Evolutionary conservation across 1,140 invertebrate species (phyloP).

Genomic region (Psilanteris sp.): DNA sequence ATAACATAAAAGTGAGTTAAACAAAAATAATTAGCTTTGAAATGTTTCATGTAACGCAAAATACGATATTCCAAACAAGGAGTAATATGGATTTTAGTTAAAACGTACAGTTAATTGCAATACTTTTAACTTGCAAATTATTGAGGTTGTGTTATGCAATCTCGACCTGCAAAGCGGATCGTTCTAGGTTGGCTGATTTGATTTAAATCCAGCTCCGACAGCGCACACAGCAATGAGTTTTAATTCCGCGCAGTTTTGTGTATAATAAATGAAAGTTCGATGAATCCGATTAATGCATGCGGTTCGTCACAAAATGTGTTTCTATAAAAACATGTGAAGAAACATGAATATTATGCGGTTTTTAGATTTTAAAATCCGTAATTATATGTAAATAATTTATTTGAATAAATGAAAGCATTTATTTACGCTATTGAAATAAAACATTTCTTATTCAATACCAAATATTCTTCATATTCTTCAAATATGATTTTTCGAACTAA

Average conservation of each 20-base stretch:
- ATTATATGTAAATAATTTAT: no score
- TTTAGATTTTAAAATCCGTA: no score
- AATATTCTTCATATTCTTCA: no score
- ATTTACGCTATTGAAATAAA: no score
- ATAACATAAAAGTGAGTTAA: slow-evolving; percentile 18
- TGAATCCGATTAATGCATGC: slow-evolving; percentile 23
- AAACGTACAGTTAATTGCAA: slow-evolving; percentile 44
- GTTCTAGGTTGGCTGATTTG: slow-evolving; percentile 41
- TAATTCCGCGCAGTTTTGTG: slow-evolving; percentile 20
- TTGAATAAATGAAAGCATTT: no score
- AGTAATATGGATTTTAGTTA: slow-evolving; percentile 42
- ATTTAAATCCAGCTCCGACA: slow-evolving; percentile 33
- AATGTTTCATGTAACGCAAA: slow-evolving; percentile 23
- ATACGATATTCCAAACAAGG: slow-evolving; percentile 6
- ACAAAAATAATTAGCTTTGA: slow-evolving; percentile 47
- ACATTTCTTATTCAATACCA: no score
- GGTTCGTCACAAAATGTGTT: slow-evolving; percentile 8
- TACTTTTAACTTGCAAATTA: slow-evolving; percentile 47
- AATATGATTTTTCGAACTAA: no score
- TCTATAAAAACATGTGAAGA: slow-evolving; percentile 9
- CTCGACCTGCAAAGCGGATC: slow-evolving; percentile 51
- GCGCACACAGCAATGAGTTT: slow-evolving; percentile 28
- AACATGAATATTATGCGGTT: no score
- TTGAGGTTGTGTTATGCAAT: slow-evolving; percentile 52
- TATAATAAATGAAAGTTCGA: slow-evolving; percentile 26